A percentile compares a stretch with the other conserved stretches of the same genome.
phyloP scores from a whole-genome alignment of 2,797 vertebrate species.

The Crenuchus spilurus region DNA sequence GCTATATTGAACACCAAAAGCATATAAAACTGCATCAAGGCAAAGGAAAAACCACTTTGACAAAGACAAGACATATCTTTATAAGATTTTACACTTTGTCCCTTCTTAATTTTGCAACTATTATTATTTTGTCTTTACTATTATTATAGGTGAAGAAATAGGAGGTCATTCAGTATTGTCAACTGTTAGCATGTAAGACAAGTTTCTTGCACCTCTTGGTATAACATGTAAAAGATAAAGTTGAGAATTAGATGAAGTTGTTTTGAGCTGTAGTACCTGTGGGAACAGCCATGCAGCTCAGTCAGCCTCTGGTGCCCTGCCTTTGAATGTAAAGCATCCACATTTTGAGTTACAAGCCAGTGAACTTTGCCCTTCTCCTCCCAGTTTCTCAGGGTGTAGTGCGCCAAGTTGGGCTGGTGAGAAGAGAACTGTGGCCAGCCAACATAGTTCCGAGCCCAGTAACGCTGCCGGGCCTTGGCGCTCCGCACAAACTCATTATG shows the following conservation, averaged over 20 bases:
- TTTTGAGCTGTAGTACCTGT: constrained; percentile 84
- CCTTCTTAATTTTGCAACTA: too few species aligned
- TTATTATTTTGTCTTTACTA: too few species aligned
- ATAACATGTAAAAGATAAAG: background rate
- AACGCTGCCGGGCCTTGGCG: constrained; percentile 84
- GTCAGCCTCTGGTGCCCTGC: constrained; percentile 87
- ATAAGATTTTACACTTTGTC: too few species aligned
- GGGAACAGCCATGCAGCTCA: constrained; percentile 90
- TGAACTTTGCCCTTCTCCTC: constrained; percentile 86
- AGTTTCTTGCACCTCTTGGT: too few species aligned
- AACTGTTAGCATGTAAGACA: too few species aligned
- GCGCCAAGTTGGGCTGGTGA: constrained; percentile 86
- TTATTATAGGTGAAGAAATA: too few species aligned
- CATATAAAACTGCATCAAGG: too few species aligned
- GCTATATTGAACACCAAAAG: too few species aligned
- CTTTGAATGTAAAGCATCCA: constrained; percentile 92
- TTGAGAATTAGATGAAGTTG: background rate
- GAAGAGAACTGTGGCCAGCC: constrained; percentile 94
- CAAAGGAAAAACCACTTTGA: too few species aligned
- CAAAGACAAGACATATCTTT: too few species aligned
- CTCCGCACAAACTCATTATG: constrained; percentile 86
- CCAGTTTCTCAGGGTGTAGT: constrained; percentile 82
- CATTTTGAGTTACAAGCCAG: constrained; percentile 97
- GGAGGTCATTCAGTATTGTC: too few species aligned
- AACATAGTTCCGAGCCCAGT: constrained; percentile 97